phyloP scores from a whole-genome alignment of 2,797 vertebrate species.

The Xenops minutus region DNA sequence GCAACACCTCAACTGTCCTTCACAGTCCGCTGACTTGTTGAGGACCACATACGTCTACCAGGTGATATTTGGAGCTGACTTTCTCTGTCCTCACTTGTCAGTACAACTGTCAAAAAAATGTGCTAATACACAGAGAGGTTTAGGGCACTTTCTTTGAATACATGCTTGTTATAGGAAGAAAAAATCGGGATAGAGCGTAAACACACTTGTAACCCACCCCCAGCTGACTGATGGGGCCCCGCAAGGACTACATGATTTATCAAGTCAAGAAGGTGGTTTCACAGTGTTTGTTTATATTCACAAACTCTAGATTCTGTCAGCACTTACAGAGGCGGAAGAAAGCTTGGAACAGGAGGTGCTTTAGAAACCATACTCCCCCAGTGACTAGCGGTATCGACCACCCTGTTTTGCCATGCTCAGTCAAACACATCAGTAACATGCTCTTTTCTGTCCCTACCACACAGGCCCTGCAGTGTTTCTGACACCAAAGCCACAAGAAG shows the following conservation, averaged over 20 bases:
- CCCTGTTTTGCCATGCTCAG: neutral
- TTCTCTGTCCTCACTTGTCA: neutral
- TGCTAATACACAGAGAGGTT: neutral
- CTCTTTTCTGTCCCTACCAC: neutral
- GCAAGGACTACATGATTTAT: neutral
- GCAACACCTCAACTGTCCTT: neutral
- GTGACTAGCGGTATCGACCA: neutral
- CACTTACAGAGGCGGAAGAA: neutral
- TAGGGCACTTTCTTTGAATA: neutral
- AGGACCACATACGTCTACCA: neutral
- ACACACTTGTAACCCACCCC: neutral
- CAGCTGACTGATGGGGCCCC: neutral
- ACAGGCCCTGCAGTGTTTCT: neutral
- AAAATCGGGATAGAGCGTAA: neutral
- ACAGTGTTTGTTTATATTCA: neutral
- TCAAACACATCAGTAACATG: neutral
- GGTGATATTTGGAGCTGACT: neutral
- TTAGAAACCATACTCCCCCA: neutral
- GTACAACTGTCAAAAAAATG: neutral
- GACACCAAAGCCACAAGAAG: neutral
- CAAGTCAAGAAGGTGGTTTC: neutral
- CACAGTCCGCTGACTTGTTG: neutral
- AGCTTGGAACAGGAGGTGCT: neutral
- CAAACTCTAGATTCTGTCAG: neutral
- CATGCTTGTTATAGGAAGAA: neutral